Evolutionary conservation across 2,888 invertebrate genomes (phyloP).

Genomic region (Anthrax anthrax): DNA sequence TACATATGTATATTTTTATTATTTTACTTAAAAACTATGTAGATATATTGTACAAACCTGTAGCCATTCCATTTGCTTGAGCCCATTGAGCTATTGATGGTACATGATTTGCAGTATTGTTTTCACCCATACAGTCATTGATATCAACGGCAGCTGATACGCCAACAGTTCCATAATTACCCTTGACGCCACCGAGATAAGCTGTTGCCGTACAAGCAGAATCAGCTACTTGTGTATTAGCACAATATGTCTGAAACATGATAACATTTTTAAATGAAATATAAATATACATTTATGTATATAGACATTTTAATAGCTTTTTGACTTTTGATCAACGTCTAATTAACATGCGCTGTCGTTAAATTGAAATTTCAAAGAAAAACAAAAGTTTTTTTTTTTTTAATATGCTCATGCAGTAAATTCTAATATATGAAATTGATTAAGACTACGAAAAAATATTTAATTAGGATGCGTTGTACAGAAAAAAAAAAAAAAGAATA

Average conservation of each 20-base stretch:
- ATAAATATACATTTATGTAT: not conserved
- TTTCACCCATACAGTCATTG: slow-evolving; percentile 50
- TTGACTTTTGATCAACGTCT: not conserved
- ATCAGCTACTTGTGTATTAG: slow-evolving; percentile 66
- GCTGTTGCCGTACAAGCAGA: slow-evolving; percentile 77
- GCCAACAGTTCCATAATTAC: slow-evolving; percentile 62
- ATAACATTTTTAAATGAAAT: not conserved
- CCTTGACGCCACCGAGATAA: slow-evolving; percentile 64
- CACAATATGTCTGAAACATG: slow-evolving; percentile 56
- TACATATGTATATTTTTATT: not conserved
- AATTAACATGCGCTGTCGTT: not conserved
- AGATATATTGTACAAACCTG: slow-evolving; percentile 29
- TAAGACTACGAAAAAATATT: not conserved
- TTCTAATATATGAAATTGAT: too few relatives aligned
- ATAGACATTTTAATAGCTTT: not conserved
- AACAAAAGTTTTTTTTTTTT: too few relatives aligned
- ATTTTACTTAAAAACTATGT: not conserved
- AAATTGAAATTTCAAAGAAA: too few relatives aligned
- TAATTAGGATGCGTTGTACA: not conserved
- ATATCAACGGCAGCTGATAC: slow-evolving; percentile 50
- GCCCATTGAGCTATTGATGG: slow-evolving; percentile 57
- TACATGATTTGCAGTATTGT: slow-evolving; percentile 43
- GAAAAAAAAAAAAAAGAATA: not conserved
- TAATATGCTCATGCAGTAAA: too few relatives aligned
- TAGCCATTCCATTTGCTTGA: slow-evolving; percentile 46